Evolutionary conservation across 1,140 invertebrate species (phyloP).

Genomic region (Penaeus japonicus): DNA sequence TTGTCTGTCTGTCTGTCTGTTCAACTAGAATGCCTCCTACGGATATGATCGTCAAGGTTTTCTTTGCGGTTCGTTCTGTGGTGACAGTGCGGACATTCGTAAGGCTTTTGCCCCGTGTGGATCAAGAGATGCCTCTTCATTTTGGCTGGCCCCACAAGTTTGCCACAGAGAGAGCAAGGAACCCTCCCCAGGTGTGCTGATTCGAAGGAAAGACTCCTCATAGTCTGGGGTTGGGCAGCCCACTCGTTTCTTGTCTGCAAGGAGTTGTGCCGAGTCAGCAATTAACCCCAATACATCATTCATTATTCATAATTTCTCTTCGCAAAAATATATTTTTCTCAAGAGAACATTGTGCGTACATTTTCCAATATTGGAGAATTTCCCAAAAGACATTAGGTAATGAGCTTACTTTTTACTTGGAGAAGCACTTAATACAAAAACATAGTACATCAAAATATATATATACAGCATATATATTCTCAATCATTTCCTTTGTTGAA

Average conservation of each 20-base stretch:
- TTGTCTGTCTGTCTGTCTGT: neutral
- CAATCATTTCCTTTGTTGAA: too few relatives aligned
- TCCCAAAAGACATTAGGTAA: too few relatives aligned
- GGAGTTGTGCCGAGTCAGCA: constrained; percentile 48
- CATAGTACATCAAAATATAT: too few relatives aligned
- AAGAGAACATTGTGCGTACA: too few relatives aligned
- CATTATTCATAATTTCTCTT: too few relatives aligned
- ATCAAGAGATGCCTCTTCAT: constrained; percentile 52
- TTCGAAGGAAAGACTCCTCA: constrained; percentile 50
- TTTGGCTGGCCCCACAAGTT: constrained; percentile 47
- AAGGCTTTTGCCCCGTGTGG: constrained; percentile 52
- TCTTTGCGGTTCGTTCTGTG: constrained; percentile 50
- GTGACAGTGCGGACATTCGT: constrained; percentile 44
- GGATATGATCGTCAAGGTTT: constrained; percentile 44
- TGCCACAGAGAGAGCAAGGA: constrained; percentile 48
- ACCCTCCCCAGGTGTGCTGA: constrained; percentile 34
- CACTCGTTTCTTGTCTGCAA: constrained; percentile 54
- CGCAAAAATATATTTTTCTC: too few relatives aligned
- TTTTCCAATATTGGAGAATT: too few relatives aligned
- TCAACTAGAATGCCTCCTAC: constrained; percentile 35
- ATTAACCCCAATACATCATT: constrained; percentile 35
- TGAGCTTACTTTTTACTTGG: too few relatives aligned
- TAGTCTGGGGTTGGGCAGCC: constrained; percentile 48
- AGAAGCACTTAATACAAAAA: too few relatives aligned
- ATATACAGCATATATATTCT: too few relatives aligned